Evolutionary conservation across 2,888 invertebrate species (phyloP).

Genomic region (Pristionchus fissidentatus): DNA sequence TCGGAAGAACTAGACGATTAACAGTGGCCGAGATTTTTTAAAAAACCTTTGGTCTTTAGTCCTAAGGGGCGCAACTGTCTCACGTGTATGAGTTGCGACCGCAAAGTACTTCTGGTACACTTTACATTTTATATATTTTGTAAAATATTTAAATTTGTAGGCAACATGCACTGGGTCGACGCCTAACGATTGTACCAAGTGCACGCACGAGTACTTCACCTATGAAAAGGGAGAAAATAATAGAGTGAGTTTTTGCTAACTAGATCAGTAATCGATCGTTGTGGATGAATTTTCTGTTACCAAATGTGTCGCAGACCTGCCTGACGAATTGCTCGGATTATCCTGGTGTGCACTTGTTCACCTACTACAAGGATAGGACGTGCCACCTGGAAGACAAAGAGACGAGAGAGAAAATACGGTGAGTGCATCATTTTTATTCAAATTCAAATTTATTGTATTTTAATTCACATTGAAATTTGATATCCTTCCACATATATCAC

Average conservation of each 20-base stretch:
- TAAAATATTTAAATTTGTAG: no score
- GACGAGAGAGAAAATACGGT: background rate
- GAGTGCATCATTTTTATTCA: background rate
- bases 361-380: background rate
- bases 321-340: background rate
- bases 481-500: no score
- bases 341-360: background rate
- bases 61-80: background rate
- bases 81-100: no score
- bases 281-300: background rate
- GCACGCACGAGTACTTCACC: background rate
- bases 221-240: background rate
- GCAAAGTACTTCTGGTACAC: no score
- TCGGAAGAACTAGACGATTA: no score
- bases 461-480: background rate
- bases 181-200: background rate
- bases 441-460: background rate
- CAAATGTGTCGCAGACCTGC: no score
- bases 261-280: background rate
- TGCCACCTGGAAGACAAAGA: conserved; percentile 18
- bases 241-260: background rate
- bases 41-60: background rate
- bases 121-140: no score
- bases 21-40: no score
- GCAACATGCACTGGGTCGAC: background rate